Conservation (phyloP, 2,113 vertebrate genomes). For the Heterotilapia buettikoferi region DNA sequence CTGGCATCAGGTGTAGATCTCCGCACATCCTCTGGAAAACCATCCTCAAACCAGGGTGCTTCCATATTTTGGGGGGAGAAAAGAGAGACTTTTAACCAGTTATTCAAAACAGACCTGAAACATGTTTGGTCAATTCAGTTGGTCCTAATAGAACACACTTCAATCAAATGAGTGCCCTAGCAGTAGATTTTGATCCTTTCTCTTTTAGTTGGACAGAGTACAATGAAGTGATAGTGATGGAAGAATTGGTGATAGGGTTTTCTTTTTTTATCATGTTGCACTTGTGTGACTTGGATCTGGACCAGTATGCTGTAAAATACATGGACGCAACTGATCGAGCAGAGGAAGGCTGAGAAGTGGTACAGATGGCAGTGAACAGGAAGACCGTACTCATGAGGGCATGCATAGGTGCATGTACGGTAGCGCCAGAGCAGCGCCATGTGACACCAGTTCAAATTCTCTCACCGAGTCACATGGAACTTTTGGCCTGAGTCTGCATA, state of each 20-base stretch:
- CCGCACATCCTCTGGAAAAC: background rate
- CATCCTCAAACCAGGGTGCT: background rate
- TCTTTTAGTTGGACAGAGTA: background rate
- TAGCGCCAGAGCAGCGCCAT: background rate
- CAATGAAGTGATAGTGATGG: background rate
- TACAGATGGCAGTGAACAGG: background rate
- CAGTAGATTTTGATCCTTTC: background rate
- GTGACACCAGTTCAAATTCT: background rate
- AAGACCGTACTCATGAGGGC: background rate
- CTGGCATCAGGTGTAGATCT: background rate
- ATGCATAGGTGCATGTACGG: background rate
- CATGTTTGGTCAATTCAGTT: background rate
- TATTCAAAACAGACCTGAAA: background rate
- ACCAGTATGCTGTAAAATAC: background rate
- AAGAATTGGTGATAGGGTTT: background rate
- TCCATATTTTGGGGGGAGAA: background rate
- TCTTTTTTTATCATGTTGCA: background rate
- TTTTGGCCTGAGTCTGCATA: background rate
- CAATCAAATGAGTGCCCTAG: background rate
- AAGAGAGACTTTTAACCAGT: background rate
- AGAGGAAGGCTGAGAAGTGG: background rate
- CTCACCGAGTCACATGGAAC: slow-evolving; percentile 6
- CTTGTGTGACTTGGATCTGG: background rate
- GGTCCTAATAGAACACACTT: background rate
- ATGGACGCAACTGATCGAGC: background rate